A percentile compares a stretch with the other conserved stretches of the same genome.
Evolutionary conservation across 2,113 vertebrate genomes (phyloP).

Genomic region (Pluvianellus socialis): DNA sequence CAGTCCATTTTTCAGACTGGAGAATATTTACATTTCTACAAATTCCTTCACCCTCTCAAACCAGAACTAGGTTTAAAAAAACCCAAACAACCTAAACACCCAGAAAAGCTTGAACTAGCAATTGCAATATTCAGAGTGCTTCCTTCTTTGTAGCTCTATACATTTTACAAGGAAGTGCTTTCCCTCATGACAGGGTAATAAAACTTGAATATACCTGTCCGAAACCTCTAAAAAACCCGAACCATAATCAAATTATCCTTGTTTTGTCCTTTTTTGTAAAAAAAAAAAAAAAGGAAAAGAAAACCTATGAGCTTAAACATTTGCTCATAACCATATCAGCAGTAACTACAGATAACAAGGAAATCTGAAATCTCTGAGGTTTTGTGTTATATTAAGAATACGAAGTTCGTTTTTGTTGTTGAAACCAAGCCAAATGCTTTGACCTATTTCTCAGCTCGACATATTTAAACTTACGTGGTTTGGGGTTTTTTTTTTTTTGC

Average conservation of each 20-base stretch:
- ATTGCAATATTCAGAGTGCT: background rate
- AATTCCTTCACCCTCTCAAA: background rate
- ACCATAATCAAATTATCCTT: background rate
- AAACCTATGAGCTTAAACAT: background rate
- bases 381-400: background rate
- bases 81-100: too few relatives aligned
- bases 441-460: conserved; percentile 43
- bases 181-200: background rate
- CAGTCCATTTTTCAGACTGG: background rate
- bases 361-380: background rate
- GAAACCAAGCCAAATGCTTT: conserved; percentile 59
- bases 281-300: background rate
- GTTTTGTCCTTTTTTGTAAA: background rate
- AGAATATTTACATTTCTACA: background rate
- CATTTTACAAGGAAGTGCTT: background rate
- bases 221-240: background rate
- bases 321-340: background rate
- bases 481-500: background rate
- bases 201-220: background rate
- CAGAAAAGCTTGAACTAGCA: background rate
- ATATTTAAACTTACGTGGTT: background rate
- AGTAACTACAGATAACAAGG: background rate
- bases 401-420: conserved; percentile 11
- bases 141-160: background rate
- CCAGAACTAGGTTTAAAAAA: background rate